A percentile compares a stretch with the other conserved stretches of the same genome.
These are phyloP conservation scores for Galeopsomyia nigrocyanea DNA, from an alignment of 2,888 invertebrate species.

Conservation along the genomic window DNA sequence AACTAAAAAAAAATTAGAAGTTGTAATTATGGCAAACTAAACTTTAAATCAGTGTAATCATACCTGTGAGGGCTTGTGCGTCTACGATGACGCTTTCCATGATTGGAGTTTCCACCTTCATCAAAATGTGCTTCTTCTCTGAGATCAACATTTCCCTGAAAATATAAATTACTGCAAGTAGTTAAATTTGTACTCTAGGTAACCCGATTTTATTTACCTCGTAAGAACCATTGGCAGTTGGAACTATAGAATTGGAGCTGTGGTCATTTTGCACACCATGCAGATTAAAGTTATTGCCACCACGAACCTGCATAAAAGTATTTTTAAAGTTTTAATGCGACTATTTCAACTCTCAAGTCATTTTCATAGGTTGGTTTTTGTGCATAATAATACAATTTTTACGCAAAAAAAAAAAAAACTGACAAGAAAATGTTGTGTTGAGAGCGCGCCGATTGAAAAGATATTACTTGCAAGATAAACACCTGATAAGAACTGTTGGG, in stretches of 20 bases:
- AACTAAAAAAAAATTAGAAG: constrained; percentile 49
- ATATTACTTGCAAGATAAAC: constrained; percentile 25
- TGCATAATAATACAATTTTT: not conserved
- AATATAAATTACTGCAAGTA: constrained; percentile 20
- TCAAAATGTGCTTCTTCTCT: constrained; percentile 67
- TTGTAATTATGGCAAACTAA: not conserved
- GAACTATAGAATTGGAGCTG: constrained; percentile 59
- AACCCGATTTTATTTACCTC: constrained; percentile 53
- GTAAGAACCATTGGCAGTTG: constrained; percentile 58
- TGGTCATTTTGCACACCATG: constrained; percentile 62
- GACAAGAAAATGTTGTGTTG: constrained; percentile 4
- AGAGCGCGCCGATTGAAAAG: not conserved
- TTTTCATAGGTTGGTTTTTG: not conserved
- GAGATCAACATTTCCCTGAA: constrained; percentile 59
- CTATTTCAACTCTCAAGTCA: not conserved
- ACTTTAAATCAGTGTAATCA: not conserved
- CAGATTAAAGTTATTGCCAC: constrained; percentile 57
- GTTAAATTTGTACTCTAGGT: constrained; percentile 3
- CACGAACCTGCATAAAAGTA: constrained; percentile 52
- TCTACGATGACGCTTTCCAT: constrained; percentile 72
- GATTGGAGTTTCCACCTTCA: constrained; percentile 70
- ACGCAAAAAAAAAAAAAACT: constrained; percentile 23
- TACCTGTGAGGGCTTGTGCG: constrained; percentile 70
- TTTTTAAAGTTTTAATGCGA: not conserved
- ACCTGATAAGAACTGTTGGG: constrained; percentile 64